Evolutionary conservation across 2,888 invertebrate species (phyloP), one percentile per base, ranked within the genome.

Genomic region (Cosmorhoe ocellata): DNA sequence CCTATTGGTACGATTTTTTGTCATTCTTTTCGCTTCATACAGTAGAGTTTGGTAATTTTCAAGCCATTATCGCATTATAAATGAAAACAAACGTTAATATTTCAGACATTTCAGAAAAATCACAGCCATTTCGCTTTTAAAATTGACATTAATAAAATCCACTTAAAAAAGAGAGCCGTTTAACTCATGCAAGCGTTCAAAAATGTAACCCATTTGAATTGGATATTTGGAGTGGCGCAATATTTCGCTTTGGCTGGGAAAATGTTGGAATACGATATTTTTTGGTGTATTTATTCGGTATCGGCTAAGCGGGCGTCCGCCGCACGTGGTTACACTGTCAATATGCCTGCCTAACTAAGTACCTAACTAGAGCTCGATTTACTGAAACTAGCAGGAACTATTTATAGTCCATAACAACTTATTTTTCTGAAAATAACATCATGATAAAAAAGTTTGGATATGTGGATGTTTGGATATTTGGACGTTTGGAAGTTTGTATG

Each of bases 241-340:
- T 46, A 51, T 51, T 33, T 46, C 42, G 37, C 33, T 42, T 38
- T 38, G 33, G 36, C 31, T 27, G 37, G 38, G n/a, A 28, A 40
- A 56, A 38, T 45, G 37, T 28, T 47, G 55, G 39, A 54, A 51
- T 43, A 34, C 22, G 10, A 28, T 45, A 56, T 52, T 56, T 36
- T 50, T 50, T 12, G 18, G 43, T 46, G 43, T 41, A 56, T 50
- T 52, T 44, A 49, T 47, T 41, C 40, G 30, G 44, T 47, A 37
- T 44, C 10, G 52, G 28, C 40, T 48, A 36, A 31, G 34, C 41
- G 37, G 28, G 41, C 38, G 53, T 46, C 42, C 8, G 36, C 27
- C 27, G 44, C 47, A 53, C 53, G 53, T 50, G 57, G 32, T 43
- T 37, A 28, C 40, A 45, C 49, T 49, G 26, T 24, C 41, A 49